Evolutionary conservation across 2,888 invertebrate genomes (phyloP).

Genomic region (Tenthredo livida): DNA sequence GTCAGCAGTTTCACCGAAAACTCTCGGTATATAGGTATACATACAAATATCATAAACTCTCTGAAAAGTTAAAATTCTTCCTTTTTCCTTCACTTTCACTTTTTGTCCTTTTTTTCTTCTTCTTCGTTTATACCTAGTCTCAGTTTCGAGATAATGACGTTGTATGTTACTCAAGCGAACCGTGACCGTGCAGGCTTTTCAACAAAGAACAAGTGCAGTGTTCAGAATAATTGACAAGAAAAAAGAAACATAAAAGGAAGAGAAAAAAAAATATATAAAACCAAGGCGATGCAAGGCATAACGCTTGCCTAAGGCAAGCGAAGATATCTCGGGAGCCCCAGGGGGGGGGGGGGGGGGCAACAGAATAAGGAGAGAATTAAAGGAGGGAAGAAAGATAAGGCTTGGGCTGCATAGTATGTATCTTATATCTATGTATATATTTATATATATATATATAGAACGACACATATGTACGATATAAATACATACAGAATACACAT

Average conservation of each 20-base stretch:
- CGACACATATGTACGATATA: not conserved
- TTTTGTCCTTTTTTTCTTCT: not conserved
- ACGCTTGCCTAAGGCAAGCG: not conserved
- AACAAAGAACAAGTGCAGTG: conserved; percentile 22
- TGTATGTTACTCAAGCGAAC: conserved; percentile 10
- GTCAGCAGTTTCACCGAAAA: no score
- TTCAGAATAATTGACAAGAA: conserved; percentile 18
- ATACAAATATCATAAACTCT: not conserved
- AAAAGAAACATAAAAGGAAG: not conserved
- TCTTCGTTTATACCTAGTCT: not conserved
- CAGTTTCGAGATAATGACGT: conserved; percentile 1
- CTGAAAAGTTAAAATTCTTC: not conserved
- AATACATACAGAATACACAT: not conserved
- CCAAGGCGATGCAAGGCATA: not conserved
- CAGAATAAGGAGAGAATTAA: not conserved
- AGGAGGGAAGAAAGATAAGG: not conserved
- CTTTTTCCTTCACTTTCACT: not conserved
- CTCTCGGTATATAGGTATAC: no score
- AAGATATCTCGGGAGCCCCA: no score
- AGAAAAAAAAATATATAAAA: not conserved
- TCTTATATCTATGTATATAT: not conserved
- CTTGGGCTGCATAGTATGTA: not conserved
- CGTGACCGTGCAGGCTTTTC: conserved; percentile 2
- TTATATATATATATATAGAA: not conserved
- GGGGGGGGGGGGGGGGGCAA: not conserved